These are phyloP conservation scores for Drosophila austrosaltans DNA, from an alignment of 2,888 invertebrate species.

Conservation along the genomic window DNA sequence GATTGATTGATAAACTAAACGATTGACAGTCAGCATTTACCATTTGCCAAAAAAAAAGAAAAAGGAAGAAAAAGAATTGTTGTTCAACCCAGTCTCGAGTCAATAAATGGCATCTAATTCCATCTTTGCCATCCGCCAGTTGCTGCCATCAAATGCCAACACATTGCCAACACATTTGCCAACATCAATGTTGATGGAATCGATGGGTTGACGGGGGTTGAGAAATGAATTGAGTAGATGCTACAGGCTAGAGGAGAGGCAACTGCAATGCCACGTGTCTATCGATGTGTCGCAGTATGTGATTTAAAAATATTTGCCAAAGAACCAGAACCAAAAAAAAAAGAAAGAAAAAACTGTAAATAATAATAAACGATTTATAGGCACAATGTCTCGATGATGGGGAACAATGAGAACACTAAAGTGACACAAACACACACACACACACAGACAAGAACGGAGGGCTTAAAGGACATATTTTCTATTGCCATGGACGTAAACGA, in stretches of 20 bases:
- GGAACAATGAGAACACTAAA: slow-evolving; percentile 35
- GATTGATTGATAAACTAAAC: slow-evolving; percentile 13
- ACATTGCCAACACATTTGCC: slow-evolving; percentile 52
- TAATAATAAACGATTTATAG: slow-evolving; percentile 63
- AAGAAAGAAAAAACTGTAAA: slow-evolving; percentile 39
- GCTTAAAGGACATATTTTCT: slow-evolving; percentile 17
- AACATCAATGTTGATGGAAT: slow-evolving; percentile 18
- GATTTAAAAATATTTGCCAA: slow-evolving; percentile 56
- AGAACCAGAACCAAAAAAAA: slow-evolving; percentile 25
- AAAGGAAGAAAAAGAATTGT: neutral
- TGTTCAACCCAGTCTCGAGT: slow-evolving; percentile 4
- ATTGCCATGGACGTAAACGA: neutral
- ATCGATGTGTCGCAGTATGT: slow-evolving; percentile 54
- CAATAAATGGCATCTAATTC: slow-evolving; percentile 18
- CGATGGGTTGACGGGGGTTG: neutral
- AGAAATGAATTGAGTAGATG: neutral
- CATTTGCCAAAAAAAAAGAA: neutral
- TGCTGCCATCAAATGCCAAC: slow-evolving; percentile 33
- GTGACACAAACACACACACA: slow-evolving; percentile 10
- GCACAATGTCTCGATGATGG: slow-evolving; percentile 41
- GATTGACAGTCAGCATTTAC: neutral
- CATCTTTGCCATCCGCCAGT: slow-evolving; percentile 2
- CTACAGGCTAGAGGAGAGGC: neutral
- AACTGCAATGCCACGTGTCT: slow-evolving; percentile 63
- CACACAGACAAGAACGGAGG: slow-evolving; percentile 5